Base-by-base conservation (phyloP, 2,888 invertebrate species). In the Ypsolopha sequella region DNA sequence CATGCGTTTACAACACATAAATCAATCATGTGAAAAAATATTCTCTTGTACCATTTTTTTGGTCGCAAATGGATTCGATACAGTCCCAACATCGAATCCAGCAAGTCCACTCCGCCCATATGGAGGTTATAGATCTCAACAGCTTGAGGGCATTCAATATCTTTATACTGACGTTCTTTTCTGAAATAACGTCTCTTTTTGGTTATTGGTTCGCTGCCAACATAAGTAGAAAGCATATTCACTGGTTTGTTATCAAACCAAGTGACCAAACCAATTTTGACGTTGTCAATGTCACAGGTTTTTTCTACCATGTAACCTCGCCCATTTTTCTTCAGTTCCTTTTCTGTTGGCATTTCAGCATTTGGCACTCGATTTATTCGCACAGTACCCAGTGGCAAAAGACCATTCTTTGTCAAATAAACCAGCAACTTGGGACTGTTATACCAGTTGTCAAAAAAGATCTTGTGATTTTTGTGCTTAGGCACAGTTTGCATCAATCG, bases 371-470 rank as follows among this genome's bases (percentile, higher is more conserved):
- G 49, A 44, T 59, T 60, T 41, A 57, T n/a, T 14, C 52, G 10
- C 3, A 53, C 49, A 50, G 53, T 53, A 7, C 53, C 55, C 7
- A 55, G 36, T 6, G 52, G 52, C 10, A 51, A 39, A 6, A 54
- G 36, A 9, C 51, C 54, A 39, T 46, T 46, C 33, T 39, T 51
- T 11, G 11, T 3, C 41, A 54, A 44, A 9, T 54, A 39, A 6
- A 45, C 46, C 43, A n/a, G 48, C 46, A 53, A 46, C 13, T 53
- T 51, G 3, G 49, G 48, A 41, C 58, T 61, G 6, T 54, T 70
- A 55, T 60, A 70, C 63, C 61, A 70, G 48, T 68, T 67, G 52
- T 67, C 65, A 54, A 70, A 64, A 57, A 58, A 66, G 9, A 68
- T 43, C 52, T 64, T 68, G 48, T 64, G 54, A 51, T 65, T 67